Evolutionary conservation across 1,140 invertebrate species (phyloP), one percentile per base, ranked within the genome.

Genomic region (Habropoda laboriosa): DNA sequence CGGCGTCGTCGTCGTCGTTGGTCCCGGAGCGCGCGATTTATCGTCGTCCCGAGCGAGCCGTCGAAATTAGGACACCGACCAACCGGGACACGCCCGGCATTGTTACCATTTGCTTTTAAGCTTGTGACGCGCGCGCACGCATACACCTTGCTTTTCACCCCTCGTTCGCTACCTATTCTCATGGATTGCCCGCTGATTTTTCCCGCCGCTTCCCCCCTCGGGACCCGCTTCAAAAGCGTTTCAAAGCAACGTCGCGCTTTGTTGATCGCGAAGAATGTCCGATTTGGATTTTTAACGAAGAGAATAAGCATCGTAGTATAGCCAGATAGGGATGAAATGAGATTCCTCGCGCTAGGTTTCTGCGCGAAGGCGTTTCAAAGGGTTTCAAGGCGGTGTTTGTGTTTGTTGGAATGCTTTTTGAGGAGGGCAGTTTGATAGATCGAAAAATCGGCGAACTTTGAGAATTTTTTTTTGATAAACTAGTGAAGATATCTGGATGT

Each of bases 1-100:
- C n/a, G 35, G 61, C 16, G 45, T 21, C 63, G 18, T 30, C 32
- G 32, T 16, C 42, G 38, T n/a, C 18, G 49, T 16, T 6, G 6
- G 57, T 16, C 57, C n/a, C n/a, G n/a, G n/a, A n/a, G 30, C 57
- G 8, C 16, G 45, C 61, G 71, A 80, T 80, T 80, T 75, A 80
- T 80, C 78, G 78, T 30, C 61, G 32, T 75, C n/a, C 40, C 70
- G 30, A 21, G 18, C 35, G 42, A 71, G 53, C 45, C 12, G n/a
- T n/a, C 2, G 76, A 75, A 80, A 80, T 80, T 75, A 61, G 78
- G 78, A 47, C 78, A 73, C 57, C 24, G 75, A 78, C 75, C 66
- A 60, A 71, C 55, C 64, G 66, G 76, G 68, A 79, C 58, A 73
- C 77, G 70, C 77, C 77, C 49, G 57, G 35, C 71, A 80, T 80